Evolutionary conservation across 2,888 invertebrate genomes (phyloP), one percentile per base, ranked within the genome.

Genomic region (Blera fallax): DNA sequence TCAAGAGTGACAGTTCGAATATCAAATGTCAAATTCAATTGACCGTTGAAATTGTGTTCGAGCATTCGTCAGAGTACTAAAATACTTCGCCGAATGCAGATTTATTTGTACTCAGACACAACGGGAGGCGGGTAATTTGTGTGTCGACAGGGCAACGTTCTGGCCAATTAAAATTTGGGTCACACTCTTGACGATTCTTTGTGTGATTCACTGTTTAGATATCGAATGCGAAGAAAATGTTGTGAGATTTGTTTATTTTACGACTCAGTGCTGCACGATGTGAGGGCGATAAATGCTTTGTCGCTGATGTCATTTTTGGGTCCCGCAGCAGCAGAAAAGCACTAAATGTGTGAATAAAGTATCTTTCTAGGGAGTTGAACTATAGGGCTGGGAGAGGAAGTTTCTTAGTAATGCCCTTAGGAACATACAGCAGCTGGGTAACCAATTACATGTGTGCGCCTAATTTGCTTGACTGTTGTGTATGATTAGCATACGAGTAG

Each of bases 151-250:
- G 54, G 54, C 70, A 64, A 70, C 65, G 79, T 8, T 32, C 79
- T 50, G 29, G 50, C n/a, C 79, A 79, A 65, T 72, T 72, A 50
- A 64, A 64, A 79, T 72, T 64, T 72, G 58, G 72, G 72, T 65
- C 79, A 79, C 56, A 58, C 24, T n/a, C n/a, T 45, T 56, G 21
- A 56, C 16, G 21, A 64, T 50, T 14, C 14, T 62, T 10, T 40
- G 11, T 43, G 40, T 52, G 69, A 54, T 29, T 54, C 37, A 27
- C 10, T 56, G 16, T 16, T 64, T 43, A 37, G 56, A 65, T 50
- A 58, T 72, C 21, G 70, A 56, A 70, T 7, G 62, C 69, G 52
- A 54, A 29, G 40, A 40, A 65, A 62, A 70, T n/a, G n/a, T 24
- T 14, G 27, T 78, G 62, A 54, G 78, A 62, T 76, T 74, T 74